Base-by-base conservation (phyloP, 2,797 vertebrate species). In the Gobio occitaniae region DNA sequence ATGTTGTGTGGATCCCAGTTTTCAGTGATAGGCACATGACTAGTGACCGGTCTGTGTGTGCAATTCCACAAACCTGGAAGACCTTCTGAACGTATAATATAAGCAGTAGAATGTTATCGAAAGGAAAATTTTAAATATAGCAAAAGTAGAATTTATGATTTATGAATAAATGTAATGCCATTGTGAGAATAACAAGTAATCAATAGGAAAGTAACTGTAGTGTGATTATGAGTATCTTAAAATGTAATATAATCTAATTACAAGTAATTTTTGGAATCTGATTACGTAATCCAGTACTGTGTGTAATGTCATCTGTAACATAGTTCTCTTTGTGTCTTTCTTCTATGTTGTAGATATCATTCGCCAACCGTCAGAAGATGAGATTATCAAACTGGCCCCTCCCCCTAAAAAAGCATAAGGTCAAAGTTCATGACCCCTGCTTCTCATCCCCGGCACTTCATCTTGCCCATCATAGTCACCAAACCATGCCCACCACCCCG, bases 311-410 rank as follows among this genome's bases (percentile, higher is more conserved):
- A 12, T 76, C 50, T n/a, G 3, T 76, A 75, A 75, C 72, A 21
- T 50, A 38, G 11, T 50, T 48, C n/a, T 48, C 41, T 65, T n/a
- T 47, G 44, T 9, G 7, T 38, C n/a, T 65, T n/a, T 78, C 56
- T 41, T 16, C 87, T 88, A 47, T 71, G 66, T 85, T 78, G 17
- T 82, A 98, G 97, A 98, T 92, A 97, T 98, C 92, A 98, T 98
- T 93, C 97, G 97, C 89, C 97, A 98, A 91, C 97, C 97, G 19
- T 98, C 97, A 29, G 97, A 98, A 93, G 97, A 98, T 86, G 97
- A 98, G 94, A 98, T 98, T 93, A 98, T 98, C 95, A 98, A 98
- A 93, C 86, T 98, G 95, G 97, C 97, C 4, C 97, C 97, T 29
- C 97, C 97, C 2, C 97, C 97, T 85, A 97, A 98, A 92, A 98